Evolutionary conservation across 37 sponge, comb jelly and placozoan genomes (phyloP).

Genomic region (Crambe crambe): DNA sequence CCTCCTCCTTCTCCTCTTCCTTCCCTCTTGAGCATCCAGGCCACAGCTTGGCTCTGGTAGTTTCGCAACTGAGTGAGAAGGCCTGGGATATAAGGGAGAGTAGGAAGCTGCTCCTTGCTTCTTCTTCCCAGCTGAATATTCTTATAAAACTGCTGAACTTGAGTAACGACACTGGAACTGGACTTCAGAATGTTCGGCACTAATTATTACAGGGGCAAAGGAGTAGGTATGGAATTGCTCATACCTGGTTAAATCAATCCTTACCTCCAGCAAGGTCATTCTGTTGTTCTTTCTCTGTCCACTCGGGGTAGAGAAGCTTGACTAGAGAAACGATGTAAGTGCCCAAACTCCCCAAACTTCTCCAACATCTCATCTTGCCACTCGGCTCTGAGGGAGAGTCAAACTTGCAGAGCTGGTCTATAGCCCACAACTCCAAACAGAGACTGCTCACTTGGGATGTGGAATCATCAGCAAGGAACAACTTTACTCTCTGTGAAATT

Average conservation of each 20-base stretch:
- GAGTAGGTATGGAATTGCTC: not conserved
- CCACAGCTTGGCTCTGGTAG: conserved; percentile 73
- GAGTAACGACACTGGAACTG: not conserved
- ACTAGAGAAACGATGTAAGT: no score
- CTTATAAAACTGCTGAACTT: conserved; percentile 26
- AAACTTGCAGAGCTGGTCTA: not conserved
- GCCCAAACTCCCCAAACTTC: not conserved
- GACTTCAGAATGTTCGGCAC: not conserved
- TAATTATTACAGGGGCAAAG: not conserved
- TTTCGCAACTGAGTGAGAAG: conserved; percentile 42
- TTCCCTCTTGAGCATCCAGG: conserved; percentile 81
- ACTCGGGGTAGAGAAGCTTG: conserved; percentile 11
- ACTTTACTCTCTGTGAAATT: not conserved
- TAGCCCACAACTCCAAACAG: conserved; percentile 19
- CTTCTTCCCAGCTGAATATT: not conserved
- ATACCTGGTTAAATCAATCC: not conserved
- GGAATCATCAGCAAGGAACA: not conserved
- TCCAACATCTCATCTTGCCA: no score
- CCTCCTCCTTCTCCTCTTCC: not conserved
- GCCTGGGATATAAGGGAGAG: not conserved
- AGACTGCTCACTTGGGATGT: not conserved
- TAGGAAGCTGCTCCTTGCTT: not conserved
- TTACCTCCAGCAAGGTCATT: not conserved
- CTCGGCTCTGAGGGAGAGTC: not conserved
- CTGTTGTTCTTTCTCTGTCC: not conserved